These are phyloP conservation scores for Plemyria rubiginata DNA, from an alignment of 2,888 invertebrate species.

Conservation along the genomic window DNA sequence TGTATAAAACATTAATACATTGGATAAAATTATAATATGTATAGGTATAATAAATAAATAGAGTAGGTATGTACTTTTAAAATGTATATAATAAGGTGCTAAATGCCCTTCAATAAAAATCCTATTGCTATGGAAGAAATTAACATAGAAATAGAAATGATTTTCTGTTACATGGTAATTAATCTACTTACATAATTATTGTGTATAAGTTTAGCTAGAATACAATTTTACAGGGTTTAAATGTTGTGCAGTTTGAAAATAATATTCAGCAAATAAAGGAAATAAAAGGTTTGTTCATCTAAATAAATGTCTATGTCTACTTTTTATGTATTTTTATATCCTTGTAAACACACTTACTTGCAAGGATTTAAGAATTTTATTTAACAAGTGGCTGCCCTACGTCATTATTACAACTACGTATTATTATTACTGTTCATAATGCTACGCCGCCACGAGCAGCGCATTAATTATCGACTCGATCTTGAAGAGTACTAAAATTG, in stretches of 20 bases:
- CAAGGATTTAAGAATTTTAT: not conserved
- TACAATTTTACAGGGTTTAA: conserved; percentile 26
- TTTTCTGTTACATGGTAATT: too few species aligned
- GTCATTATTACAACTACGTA: too few species aligned
- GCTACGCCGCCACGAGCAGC: too few species aligned
- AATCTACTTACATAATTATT: conserved; percentile 3
- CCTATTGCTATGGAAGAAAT: conserved; percentile 8
- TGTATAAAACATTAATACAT: too few species aligned
- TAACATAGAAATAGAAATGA: too few species aligned
- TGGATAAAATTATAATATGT: too few species aligned
- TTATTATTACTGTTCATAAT: too few species aligned
- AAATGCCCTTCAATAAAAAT: not conserved
- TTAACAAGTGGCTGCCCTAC: not conserved
- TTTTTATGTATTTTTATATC: too few species aligned
- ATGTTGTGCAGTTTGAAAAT: conserved; percentile 28
- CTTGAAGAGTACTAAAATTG: too few species aligned
- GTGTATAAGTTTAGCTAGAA: conserved; percentile 32
- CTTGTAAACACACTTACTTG: too few species aligned
- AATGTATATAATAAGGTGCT: not conserved
- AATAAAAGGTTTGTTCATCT: conserved; percentile 21
- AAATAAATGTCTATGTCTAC: too few species aligned
- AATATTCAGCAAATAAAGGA: conserved; percentile 8
- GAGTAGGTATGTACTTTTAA: not conserved
- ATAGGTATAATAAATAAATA: not conserved
- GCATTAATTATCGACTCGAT: too few species aligned